These are phyloP conservation scores for Cryptoblepharus egeriae DNA, from an alignment of 2,797 vertebrate species.

Conservation along the genomic window DNA sequence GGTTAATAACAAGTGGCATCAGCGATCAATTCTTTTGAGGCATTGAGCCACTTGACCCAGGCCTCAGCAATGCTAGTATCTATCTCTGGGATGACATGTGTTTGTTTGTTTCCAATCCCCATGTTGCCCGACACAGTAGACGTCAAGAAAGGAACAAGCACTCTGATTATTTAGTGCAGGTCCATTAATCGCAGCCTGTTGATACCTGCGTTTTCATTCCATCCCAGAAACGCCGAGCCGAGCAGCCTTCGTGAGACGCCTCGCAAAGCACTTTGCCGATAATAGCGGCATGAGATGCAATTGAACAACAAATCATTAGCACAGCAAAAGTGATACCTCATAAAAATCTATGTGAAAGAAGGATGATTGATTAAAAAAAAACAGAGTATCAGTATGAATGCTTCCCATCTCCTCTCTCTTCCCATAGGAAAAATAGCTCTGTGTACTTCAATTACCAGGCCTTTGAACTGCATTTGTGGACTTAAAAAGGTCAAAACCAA, in stretches of 20 bases:
- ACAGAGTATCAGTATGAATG: slow-evolving; percentile 35
- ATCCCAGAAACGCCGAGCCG: slow-evolving; percentile 48
- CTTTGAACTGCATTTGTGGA: not conserved
- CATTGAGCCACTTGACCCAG: slow-evolving; percentile 15
- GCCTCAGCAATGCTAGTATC: slow-evolving; percentile 40
- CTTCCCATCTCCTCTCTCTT: not conserved
- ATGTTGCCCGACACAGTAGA: slow-evolving; percentile 33
- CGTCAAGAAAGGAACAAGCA: slow-evolving; percentile 51
- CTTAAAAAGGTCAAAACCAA: not conserved
- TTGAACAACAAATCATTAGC: slow-evolving; percentile 60
- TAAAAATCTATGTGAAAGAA: slow-evolving; percentile 55
- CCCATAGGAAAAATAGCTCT: slow-evolving; percentile 43
- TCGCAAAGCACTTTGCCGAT: slow-evolving; percentile 61
- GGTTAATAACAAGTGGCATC: not conserved
- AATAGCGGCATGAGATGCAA: slow-evolving; percentile 61
- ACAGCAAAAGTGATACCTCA: slow-evolving; percentile 53
- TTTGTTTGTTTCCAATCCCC: slow-evolving; percentile 39
- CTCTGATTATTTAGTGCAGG: slow-evolving; percentile 58
- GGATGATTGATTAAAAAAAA: slow-evolving; percentile 48
- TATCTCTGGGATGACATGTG: slow-evolving; percentile 1
- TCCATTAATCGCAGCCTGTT: slow-evolving; percentile 58
- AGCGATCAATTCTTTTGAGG: not conserved
- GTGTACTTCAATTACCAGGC: slow-evolving; percentile 34
- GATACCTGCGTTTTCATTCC: slow-evolving; percentile 58
- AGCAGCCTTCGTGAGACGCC: slow-evolving; percentile 46